phyloP scores from a whole-genome alignment of 2,113 vertebrate genomes.

The Noctilio leporinus region DNA sequence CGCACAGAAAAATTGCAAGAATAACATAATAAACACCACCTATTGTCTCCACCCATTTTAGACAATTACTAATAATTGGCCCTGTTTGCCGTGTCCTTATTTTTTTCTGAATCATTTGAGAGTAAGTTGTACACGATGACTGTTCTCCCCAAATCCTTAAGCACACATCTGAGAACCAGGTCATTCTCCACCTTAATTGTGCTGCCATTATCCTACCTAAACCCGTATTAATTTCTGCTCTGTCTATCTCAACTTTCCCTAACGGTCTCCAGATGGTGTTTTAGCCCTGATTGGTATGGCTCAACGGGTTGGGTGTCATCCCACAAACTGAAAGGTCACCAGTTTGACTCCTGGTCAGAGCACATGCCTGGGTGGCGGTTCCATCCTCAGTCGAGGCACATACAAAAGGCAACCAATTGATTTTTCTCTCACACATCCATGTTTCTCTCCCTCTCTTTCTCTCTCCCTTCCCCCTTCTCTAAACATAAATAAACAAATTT shows the following conservation, averaged over 20 bases:
- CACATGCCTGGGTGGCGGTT: too few relatives aligned
- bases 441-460: too few relatives aligned
- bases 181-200: not conserved
- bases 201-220: not conserved
- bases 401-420: too few relatives aligned
- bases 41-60: not conserved
- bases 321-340: too few relatives aligned
- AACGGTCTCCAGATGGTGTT: not conserved
- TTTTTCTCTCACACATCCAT: too few relatives aligned
- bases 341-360: too few relatives aligned
- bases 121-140: not conserved
- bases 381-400: too few relatives aligned
- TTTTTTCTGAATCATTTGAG: not conserved
- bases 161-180: not conserved
- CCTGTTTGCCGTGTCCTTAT: not conserved
- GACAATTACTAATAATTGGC: not conserved
- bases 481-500: too few relatives aligned
- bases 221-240: not conserved
- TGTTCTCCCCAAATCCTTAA: not conserved
- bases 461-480: too few relatives aligned
- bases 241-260: not conserved
- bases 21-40: not conserved
- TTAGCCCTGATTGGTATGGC: too few relatives aligned
- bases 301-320: too few relatives aligned
- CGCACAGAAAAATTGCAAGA: not conserved